Evolutionary conservation across 2,888 invertebrate species (phyloP).

Genomic region (Cryptocephalus moraei): DNA sequence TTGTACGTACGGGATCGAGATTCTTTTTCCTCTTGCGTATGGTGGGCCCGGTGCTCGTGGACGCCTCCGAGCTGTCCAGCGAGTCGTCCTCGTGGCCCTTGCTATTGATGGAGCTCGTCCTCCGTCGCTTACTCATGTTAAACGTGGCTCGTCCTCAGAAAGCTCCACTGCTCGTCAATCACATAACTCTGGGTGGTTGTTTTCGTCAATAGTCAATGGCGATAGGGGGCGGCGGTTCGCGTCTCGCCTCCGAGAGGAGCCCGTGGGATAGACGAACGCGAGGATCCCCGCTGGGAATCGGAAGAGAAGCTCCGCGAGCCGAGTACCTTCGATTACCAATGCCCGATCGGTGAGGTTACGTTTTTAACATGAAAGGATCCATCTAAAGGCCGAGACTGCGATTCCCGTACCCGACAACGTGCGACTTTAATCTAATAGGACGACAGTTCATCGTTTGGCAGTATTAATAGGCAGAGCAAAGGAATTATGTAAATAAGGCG

Average conservation of each 20-base stretch:
- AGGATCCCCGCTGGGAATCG: no score
- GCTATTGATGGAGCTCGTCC: slow-evolving; percentile 76
- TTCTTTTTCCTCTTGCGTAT: slow-evolving; percentile 56
- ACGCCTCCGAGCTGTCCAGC: slow-evolving; percentile 54
- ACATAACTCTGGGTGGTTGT: no score
- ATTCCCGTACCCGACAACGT: background rate
- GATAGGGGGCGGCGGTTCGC: no score
- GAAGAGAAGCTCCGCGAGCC: no score
- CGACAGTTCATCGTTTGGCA: background rate
- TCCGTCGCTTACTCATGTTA: slow-evolving; percentile 65
- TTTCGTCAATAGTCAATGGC: no score
- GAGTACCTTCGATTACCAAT: no score
- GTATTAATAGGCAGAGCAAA: slow-evolving; percentile 11
- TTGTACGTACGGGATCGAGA: slow-evolving; percentile 58
- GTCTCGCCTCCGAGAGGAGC: no score
- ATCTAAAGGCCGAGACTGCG: background rate
- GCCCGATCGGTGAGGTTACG: no score
- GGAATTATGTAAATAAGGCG: slow-evolving; percentile 22
- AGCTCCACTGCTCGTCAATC: no score
- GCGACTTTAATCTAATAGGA: background rate
- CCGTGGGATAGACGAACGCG: no score
- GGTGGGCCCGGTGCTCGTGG: slow-evolving; percentile 41
- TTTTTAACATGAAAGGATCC: no score
- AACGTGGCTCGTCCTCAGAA: background rate
- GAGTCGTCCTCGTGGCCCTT: slow-evolving; percentile 64